These are phyloP conservation scores for Brotula barbata DNA, from an alignment of 2,797 vertebrate species.

Conservation along the genomic window DNA sequence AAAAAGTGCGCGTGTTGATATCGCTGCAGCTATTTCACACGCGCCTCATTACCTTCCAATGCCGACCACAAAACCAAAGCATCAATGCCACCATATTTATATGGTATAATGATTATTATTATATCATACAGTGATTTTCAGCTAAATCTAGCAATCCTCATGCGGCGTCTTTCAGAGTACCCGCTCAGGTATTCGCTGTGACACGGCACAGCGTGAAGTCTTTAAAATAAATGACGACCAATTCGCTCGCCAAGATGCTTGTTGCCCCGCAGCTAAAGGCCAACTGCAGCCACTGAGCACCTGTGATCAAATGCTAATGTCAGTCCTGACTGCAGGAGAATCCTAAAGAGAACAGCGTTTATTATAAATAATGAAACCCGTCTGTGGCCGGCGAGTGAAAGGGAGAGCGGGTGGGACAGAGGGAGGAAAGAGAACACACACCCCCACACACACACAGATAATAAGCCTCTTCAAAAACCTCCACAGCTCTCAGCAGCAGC, in stretches of 20 bases:
- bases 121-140: too few relatives aligned
- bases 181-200: constrained; percentile 19
- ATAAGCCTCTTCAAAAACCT: constrained; percentile 42
- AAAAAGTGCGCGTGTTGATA: too few relatives aligned
- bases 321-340: constrained; percentile 25
- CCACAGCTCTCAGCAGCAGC: constrained; percentile 43
- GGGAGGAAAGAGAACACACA: constrained; percentile 6
- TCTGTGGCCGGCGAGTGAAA: constrained; percentile 10
- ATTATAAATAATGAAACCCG: constrained; percentile 45
- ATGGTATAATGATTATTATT: too few relatives aligned
- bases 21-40: too few relatives aligned
- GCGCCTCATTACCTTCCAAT: too few relatives aligned
- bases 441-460: constrained; percentile 40
- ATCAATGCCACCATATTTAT: too few relatives aligned
- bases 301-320: constrained; percentile 49
- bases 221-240: constrained; percentile 43
- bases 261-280: constrained; percentile 35
- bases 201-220: constrained; percentile 35
- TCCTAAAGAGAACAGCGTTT: constrained; percentile 20
- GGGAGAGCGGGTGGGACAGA: not conserved
- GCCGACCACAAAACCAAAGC: too few relatives aligned
- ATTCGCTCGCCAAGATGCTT: constrained; percentile 33
- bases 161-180: too few relatives aligned
- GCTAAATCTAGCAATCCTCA: too few relatives aligned
- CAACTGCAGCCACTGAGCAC: constrained; percentile 33